Evolutionary conservation across 2,113 vertebrate genomes (phyloP).

Genomic region (Pachyramphus minor): DNA sequence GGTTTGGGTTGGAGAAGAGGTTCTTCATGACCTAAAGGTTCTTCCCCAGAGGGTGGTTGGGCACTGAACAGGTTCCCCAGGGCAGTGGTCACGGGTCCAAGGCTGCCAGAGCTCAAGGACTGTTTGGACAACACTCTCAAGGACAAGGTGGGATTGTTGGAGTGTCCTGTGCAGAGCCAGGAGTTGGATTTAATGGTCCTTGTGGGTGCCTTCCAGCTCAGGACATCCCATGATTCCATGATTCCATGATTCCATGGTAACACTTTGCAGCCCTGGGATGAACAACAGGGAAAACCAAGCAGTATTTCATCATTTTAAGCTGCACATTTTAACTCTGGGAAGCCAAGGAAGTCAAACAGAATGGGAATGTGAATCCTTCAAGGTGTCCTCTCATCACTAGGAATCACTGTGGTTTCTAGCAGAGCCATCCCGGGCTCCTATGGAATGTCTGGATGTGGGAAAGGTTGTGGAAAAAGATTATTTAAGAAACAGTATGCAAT

Average conservation of each 20-base stretch:
- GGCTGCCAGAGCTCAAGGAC: not conserved
- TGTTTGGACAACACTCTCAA: not conserved
- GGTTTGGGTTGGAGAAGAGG: not conserved
- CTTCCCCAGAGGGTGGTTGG: not conserved
- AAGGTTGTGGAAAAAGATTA: conserved; percentile 27
- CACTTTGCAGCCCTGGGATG: not conserved
- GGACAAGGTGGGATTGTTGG: not conserved
- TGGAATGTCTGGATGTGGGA: not conserved
- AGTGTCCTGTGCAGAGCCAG: not conserved
- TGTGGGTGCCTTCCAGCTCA: fast-evolving
- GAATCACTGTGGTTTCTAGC: not conserved
- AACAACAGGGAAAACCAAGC: not conserved
- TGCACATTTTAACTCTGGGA: not conserved
- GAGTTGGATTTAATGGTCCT: not conserved
- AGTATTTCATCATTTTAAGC: not conserved
- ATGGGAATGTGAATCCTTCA: not conserved
- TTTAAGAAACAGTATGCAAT: conserved; percentile 53
- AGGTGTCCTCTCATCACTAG: fast-evolving
- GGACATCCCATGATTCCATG: not conserved
- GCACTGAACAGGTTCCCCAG: not conserved
- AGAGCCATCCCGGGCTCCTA: not conserved
- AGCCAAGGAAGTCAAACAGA: not conserved
- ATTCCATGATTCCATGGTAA: not conserved
- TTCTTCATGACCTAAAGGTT: not conserved
- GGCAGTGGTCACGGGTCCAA: not conserved